Evolutionary conservation across 2,797 vertebrate genomes (phyloP).

Genomic region (Galaxias olidus): DNA sequence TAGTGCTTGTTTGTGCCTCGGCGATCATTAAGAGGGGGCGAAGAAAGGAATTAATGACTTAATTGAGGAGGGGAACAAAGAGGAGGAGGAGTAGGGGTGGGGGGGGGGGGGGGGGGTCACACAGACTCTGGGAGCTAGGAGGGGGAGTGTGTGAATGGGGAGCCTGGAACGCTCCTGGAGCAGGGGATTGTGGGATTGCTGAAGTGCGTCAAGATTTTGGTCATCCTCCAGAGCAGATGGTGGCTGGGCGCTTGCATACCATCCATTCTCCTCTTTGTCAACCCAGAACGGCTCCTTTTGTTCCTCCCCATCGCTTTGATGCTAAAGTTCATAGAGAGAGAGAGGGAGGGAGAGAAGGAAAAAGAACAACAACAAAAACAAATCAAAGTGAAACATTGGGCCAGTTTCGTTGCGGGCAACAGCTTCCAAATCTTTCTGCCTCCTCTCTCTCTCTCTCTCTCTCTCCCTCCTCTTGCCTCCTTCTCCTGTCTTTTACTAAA

Average conservation of each 20-base stretch:
- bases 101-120: constrained; percentile 82
- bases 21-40: constrained; percentile 94
- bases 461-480: constrained; percentile 55
- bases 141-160: constrained; percentile 83
- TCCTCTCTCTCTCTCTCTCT: constrained; percentile 31
- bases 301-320: constrained; percentile 88
- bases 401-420: constrained; percentile 53
- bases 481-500: constrained; percentile 75
- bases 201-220: constrained; percentile 95
- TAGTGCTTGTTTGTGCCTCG: constrained; percentile 97
- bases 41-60: constrained; percentile 99
- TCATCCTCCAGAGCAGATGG: constrained; percentile 99
- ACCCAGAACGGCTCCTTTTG: constrained; percentile 91
- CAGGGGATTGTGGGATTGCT: constrained; percentile 97
- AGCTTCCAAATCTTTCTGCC: constrained; percentile 21
- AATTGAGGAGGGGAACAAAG: constrained; percentile 92
- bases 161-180: constrained; percentile 92
- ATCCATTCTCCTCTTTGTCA: constrained; percentile 98
- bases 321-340: constrained; percentile 76
- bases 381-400: constrained; percentile 60
- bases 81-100: constrained; percentile 83
- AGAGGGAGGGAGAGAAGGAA: constrained; percentile 16
- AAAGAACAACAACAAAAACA: constrained; percentile 28
- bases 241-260: constrained; percentile 87
- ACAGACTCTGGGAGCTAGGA: constrained; percentile 90